Base-by-base conservation (phyloP, 2,113 vertebrate species). In the Vidua macroura region DNA sequence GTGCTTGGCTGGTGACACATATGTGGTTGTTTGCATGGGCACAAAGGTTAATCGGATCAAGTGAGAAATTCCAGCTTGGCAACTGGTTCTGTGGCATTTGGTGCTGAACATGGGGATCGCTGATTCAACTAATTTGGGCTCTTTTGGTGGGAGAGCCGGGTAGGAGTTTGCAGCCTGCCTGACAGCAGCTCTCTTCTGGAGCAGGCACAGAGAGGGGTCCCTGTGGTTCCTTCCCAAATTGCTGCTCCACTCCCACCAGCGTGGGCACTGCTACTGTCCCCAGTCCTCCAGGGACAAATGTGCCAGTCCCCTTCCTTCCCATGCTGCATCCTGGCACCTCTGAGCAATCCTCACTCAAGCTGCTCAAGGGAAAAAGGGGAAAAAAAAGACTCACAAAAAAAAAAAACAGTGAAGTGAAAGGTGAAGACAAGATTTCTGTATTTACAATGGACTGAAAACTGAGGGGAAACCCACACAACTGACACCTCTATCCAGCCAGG, bases 41-140 rank as follows among this genome's bases (percentile, higher is more conserved):
- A 66, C 74, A 72, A 51, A 89, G 91, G 93, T 96, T 92, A 87
- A 92, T 92, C 9, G 1, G 94, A 91, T 90, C 78, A 79, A 94
- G 73, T 17, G 75, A 80, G 78, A 85, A 87, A 93, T 77, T 79
- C 78, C 84, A 83, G 87, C 60, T 63, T 73, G 91, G 82, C 85
- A 92, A 83, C 48, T 77, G 55, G 55, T 56, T 77, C 91, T 70
- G 59, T 43, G 75, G 92, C 84, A 88, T 46, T 83, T 83, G 33
- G 59, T 85, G 90, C 87, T 56, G 53, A 88, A 59, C 85, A 37
- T 24, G 20, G 52, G 30, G 21, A 83, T 35, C 1, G 0, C 43
- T 88, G 51, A 77, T 62, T 77, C 67, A 35, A 69, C 63, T 80
- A 27, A 74, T 52, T 41, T 63, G 67, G 49, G 73, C 27, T 80